These are phyloP conservation scores for Knipowitschia caucasica DNA, from an alignment of 2,797 vertebrate genomes.

Conservation along the genomic window DNA sequence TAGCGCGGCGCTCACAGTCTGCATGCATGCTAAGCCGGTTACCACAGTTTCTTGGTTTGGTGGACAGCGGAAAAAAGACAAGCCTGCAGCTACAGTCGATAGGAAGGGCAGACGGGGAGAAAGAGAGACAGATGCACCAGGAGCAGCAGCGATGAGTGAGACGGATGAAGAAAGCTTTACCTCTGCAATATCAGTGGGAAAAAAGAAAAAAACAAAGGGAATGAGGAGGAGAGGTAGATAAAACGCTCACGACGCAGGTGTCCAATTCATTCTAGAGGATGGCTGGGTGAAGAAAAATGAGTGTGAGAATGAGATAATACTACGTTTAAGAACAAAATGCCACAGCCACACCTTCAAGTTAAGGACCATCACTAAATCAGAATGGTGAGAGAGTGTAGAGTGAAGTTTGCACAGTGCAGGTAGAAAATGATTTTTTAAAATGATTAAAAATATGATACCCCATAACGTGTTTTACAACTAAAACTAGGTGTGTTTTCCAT, in stretches of 20 bases:
- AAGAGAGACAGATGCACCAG: slow-evolving; percentile 57
- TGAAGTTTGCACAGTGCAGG: background rate
- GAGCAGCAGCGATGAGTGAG: slow-evolving; percentile 50
- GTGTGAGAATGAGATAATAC: slow-evolving; percentile 7
- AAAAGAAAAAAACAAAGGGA: slow-evolving; percentile 40
- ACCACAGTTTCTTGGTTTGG: slow-evolving; percentile 31
- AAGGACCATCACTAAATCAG: slow-evolving; percentile 8
- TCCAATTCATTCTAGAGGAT: slow-evolving; percentile 37
- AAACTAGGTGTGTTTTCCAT: too few species aligned
- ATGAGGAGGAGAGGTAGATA: slow-evolving; percentile 40
- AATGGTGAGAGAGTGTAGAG: background rate
- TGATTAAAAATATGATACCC: too few species aligned
- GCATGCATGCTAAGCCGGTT: slow-evolving; percentile 30
- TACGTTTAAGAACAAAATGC: slow-evolving; percentile 7
- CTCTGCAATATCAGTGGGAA: slow-evolving; percentile 41
- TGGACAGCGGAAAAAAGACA: slow-evolving; percentile 16
- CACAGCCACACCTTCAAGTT: slow-evolving; percentile 1
- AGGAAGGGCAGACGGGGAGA: slow-evolving; percentile 41
- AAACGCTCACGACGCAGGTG: slow-evolving; percentile 31
- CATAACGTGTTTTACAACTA: too few species aligned
- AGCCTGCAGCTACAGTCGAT: slow-evolving; percentile 40
- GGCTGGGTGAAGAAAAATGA: slow-evolving; percentile 9
- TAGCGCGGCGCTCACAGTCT: slow-evolving; percentile 22
- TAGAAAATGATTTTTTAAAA: background rate
- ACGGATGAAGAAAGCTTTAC: slow-evolving; percentile 48